These are phyloP conservation scores for Tridacna crocea DNA, from an alignment of 2,888 invertebrate genomes.

Conservation along the genomic window DNA sequence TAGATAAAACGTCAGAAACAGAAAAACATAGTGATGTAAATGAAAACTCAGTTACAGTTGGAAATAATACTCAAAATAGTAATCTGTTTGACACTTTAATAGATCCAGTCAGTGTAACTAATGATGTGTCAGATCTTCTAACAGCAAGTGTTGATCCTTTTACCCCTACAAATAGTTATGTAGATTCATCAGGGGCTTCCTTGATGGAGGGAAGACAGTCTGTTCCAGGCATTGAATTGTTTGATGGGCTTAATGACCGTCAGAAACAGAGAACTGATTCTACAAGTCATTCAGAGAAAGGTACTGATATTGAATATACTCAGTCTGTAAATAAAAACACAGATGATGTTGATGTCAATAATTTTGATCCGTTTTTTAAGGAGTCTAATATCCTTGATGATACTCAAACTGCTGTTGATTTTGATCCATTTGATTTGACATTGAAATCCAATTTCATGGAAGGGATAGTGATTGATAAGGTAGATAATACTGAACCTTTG, in stretches of 20 bases:
- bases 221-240: conserved; percentile 21
- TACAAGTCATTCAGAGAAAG: conserved; percentile 5
- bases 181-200: conserved; percentile 68
- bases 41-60: not conserved
- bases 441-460: no score
- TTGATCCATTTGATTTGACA: no score
- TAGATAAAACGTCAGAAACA: not conserved
- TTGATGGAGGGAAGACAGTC: conserved; percentile 21
- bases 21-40: not conserved
- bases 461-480: no score
- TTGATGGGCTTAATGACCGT: conserved; percentile 29
- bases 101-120: not conserved
- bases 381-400: not conserved
- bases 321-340: not conserved
- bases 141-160: conserved; percentile 69
- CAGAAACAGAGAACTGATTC: conserved; percentile 11
- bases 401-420: not conserved
- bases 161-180: conserved; percentile 84
- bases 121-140: not conserved
- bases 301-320: not conserved
- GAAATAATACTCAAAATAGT: not conserved
- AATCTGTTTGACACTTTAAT: not conserved
- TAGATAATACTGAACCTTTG: no score
- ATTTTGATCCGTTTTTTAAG: not conserved
- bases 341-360: not conserved